Conservation (phyloP, 2,888 invertebrate species). For the Cabera pusaria region DNA sequence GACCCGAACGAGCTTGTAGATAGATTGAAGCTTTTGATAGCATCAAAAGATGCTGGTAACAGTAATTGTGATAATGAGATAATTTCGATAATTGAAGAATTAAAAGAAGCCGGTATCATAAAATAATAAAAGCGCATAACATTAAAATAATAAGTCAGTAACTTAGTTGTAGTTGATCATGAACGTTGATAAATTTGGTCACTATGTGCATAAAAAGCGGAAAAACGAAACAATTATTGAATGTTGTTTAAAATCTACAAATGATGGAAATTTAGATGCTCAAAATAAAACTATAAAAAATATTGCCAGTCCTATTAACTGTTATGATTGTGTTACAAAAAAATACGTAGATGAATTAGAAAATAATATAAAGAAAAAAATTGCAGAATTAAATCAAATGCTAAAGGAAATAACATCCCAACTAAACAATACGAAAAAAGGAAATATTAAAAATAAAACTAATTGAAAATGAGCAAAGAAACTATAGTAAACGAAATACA, state of each 20-base stretch:
- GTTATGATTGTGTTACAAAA: not conserved
- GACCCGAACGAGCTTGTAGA: slow-evolving; percentile 33
- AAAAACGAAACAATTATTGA: not conserved
- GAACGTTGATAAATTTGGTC: slow-evolving; percentile 5
- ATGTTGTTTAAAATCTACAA: not conserved
- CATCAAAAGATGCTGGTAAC: slow-evolving; percentile 32
- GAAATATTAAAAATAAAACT: too few relatives aligned
- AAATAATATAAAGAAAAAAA: not conserved
- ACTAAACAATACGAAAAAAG: too few relatives aligned
- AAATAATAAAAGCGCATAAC: slow-evolving; percentile 1
- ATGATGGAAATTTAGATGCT: not conserved
- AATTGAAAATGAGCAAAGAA: not conserved
- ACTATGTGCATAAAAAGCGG: too few relatives aligned
- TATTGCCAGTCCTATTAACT: not conserved
- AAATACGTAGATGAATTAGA: not conserved
- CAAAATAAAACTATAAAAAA: not conserved
- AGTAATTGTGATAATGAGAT: slow-evolving; percentile 23
- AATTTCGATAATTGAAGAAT: slow-evolving; percentile 2
- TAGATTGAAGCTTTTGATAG: slow-evolving; percentile 27
- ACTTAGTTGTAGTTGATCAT: not conserved
- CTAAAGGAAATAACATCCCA: too few relatives aligned
- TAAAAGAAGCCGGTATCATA: slow-evolving; percentile 4
- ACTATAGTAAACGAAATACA: slow-evolving; percentile 25
- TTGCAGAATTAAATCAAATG: not conserved
- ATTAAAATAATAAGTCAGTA: not conserved